phyloP scores from a whole-genome alignment of 2,797 vertebrate species.

The Glyptemys insculpta region DNA sequence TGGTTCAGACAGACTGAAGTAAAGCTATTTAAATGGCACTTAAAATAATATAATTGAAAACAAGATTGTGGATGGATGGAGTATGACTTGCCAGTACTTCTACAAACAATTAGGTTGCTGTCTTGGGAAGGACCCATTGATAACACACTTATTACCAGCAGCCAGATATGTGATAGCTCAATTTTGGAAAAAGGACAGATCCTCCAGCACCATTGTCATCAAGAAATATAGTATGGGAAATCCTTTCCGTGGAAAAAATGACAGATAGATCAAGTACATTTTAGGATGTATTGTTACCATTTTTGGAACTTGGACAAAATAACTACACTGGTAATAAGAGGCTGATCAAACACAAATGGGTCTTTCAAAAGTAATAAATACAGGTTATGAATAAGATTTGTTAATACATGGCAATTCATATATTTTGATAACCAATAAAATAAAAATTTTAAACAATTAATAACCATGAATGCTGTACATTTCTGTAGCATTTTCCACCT shows the following conservation, averaged over 20 bases:
- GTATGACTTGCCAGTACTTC: not conserved
- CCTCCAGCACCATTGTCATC: not conserved
- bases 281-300: slow-evolving; percentile 20
- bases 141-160: not conserved
- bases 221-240: not conserved
- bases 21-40: not conserved
- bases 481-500: not conserved
- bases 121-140: not conserved
- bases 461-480: not conserved
- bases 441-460: slow-evolving; percentile 22
- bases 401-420: not conserved
- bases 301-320: slow-evolving; percentile 4
- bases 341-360: not conserved
- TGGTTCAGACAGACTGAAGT: not conserved
- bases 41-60: not conserved
- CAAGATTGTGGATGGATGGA: not conserved
- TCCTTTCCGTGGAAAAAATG: not conserved
- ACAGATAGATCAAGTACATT: not conserved
- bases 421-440: slow-evolving; percentile 20
- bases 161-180: not conserved
- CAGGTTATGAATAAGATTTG: not conserved
- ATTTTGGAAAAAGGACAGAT: not conserved
- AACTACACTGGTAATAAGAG: not conserved
- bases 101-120: not conserved
- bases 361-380: not conserved